A percentile compares a stretch with the other conserved stretches of the same genome.
phyloP scores from a whole-genome alignment of 2,888 invertebrate species.

The Gonocerus acuteangulatus region DNA sequence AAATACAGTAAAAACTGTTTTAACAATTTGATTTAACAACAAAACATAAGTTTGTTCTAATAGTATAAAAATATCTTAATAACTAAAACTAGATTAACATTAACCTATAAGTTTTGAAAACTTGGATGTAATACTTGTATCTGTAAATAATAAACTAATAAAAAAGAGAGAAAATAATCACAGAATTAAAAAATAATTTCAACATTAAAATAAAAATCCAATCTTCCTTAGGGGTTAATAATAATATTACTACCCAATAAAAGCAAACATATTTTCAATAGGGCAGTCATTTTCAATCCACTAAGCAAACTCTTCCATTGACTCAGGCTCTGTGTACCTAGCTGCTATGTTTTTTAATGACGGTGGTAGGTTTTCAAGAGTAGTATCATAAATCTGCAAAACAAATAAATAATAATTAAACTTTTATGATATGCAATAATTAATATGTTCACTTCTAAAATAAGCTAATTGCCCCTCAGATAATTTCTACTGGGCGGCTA shows the following conservation, averaged over 20 bases:
- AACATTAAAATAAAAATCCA: not conserved
- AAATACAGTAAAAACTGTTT: slow-evolving; percentile 2
- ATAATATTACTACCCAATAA: not conserved
- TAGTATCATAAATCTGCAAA: slow-evolving; percentile 22
- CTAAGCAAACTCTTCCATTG: slow-evolving; percentile 23
- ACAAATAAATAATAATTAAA: too few species aligned
- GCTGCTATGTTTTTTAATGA: slow-evolving; percentile 20
- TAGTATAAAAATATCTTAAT: not conserved
- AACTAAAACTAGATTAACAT: not conserved
- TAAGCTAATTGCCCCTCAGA: too few species aligned
- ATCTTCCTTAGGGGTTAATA: not conserved
- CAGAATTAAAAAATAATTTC: not conserved
- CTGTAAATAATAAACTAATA: not conserved
- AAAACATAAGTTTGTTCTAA: slow-evolving; percentile 2
- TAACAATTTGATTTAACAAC: slow-evolving; percentile 20
- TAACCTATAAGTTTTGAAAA: not conserved
- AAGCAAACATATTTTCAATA: not conserved
- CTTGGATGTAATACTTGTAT: not conserved
- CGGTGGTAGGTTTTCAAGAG: slow-evolving; percentile 16
- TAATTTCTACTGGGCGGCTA: too few species aligned
- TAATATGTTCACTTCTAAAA: too few species aligned
- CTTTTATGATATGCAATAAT: too few species aligned
- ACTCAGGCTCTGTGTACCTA: slow-evolving; percentile 11
- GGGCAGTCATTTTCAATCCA: not conserved
- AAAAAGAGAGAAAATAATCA: not conserved